Evolutionary conservation across 2,888 invertebrate genomes (phyloP), one percentile per base, ranked within the genome.

Genomic region (Agriopis leucophaearia): DNA sequence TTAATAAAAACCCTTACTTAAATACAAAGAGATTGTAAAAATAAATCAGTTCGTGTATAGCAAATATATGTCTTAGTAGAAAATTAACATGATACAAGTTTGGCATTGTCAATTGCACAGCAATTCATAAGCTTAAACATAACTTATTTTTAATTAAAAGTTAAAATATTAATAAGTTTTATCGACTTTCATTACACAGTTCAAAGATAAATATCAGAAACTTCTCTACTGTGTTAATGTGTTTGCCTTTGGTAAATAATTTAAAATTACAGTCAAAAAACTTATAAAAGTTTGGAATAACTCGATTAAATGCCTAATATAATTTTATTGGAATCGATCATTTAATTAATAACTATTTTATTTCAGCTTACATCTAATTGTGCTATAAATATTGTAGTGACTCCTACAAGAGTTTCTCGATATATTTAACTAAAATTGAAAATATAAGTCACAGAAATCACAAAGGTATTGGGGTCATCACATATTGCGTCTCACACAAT

Each of bases 41-140:
- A 61, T 45, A 51, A 64, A 59, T 59, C 42, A 66, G 35, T 59
- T 59, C 16, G 44, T 40, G 15, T 27, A 48, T 77, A 79, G 78
- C 27, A 74, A 77, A 78, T 78, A 68, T 59, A 63, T 54, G 73
- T 76, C 71, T 72, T 76, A 70, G 73, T 78, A 79, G 72, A 79
- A 78, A 78, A 80, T 77, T 80, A 79, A 79, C 67, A 76, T 68
- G 66, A 74, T 74, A 61, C 16, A 47, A 13, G 64, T 66, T 70
- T 83, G 80, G 80, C 79, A 81, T 82, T 75, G 72, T 78, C 70
- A 62, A 66, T 80, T 81, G 80, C 81, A 82, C 79, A 78, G 79
- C 80, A 80, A 79, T 71, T 54, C n/a, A 73, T 70, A 63, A 69
- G 69, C 74, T 63, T 52, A 67, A n/a, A 35, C 71, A 59, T 35